These are phyloP conservation scores for Rhinichthys osculus DNA, from an alignment of 2,797 vertebrate species.

Conservation along the genomic window DNA sequence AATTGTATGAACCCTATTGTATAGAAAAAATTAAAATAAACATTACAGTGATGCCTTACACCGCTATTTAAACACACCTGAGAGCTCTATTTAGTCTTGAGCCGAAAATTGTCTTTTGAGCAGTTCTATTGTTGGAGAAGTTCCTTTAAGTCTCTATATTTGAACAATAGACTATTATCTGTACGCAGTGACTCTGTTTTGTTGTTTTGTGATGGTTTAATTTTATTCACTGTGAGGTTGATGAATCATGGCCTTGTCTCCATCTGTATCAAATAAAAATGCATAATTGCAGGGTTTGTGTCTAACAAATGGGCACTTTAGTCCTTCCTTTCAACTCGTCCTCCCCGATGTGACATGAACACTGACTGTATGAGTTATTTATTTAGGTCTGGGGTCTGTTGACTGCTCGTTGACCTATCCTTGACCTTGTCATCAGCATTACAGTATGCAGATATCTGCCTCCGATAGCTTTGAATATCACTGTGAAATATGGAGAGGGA, in stretches of 20 bases:
- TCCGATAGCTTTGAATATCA: neutral
- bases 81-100: neutral
- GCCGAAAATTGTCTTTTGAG: neutral
- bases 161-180: neutral
- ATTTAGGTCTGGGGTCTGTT: neutral
- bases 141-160: neutral
- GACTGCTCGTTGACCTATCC: neutral
- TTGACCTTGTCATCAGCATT: neutral
- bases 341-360: neutral
- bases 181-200: neutral
- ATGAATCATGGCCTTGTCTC: slow-evolving; percentile 49
- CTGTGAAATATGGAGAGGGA: neutral
- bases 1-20: too few relatives aligned
- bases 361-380: neutral
- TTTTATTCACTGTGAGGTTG: slow-evolving; percentile 6
- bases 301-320: slow-evolving; percentile 77
- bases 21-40: neutral
- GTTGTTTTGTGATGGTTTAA: neutral
- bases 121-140: neutral
- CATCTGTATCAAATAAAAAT: slow-evolving; percentile 72
- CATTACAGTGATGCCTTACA: neutral
- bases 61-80: neutral
- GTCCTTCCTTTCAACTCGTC: slow-evolving; percentile 67
- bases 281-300: slow-evolving; percentile 75
- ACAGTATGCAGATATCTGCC: neutral